Conservation (phyloP, 2,797 vertebrate genomes). For the Streptopelia turtur region DNA sequence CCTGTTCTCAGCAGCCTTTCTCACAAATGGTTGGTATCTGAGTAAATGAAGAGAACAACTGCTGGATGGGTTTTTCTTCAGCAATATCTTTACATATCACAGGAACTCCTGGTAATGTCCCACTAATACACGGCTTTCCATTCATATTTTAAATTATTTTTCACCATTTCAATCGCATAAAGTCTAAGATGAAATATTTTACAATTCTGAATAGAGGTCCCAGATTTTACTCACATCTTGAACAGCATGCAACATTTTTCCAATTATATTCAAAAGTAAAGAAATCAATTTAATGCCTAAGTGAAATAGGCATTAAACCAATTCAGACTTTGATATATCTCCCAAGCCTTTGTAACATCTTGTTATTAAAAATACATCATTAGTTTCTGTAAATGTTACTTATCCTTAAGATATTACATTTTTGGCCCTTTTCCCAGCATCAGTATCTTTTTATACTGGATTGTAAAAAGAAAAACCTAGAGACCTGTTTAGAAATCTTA, state of each 20-base stretch:
- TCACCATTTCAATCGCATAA: background rate
- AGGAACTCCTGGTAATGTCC: background rate
- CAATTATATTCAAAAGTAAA: background rate
- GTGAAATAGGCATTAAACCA: background rate
- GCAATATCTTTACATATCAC: background rate
- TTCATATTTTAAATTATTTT: background rate
- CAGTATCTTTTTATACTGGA: background rate
- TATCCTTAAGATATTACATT: conserved; percentile 26
- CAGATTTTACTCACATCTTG: background rate
- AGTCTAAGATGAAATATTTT: background rate
- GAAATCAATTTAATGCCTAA: background rate
- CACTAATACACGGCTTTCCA: background rate
- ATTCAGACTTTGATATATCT: background rate
- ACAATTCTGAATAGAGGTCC: background rate
- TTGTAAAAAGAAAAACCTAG: background rate
- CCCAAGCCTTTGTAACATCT: background rate
- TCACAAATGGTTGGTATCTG: background rate
- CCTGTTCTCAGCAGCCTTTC: background rate
- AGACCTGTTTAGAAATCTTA: background rate
- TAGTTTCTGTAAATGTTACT: conserved; percentile 16
- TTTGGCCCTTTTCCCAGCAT: background rate
- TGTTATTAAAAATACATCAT: conserved; percentile 1
- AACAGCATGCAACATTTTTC: background rate
- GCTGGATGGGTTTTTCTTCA: background rate
- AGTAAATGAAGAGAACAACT: background rate